Evolutionary conservation across 1,140 invertebrate genomes (phyloP).

Genomic region (Agraylea sexmaculata): DNA sequence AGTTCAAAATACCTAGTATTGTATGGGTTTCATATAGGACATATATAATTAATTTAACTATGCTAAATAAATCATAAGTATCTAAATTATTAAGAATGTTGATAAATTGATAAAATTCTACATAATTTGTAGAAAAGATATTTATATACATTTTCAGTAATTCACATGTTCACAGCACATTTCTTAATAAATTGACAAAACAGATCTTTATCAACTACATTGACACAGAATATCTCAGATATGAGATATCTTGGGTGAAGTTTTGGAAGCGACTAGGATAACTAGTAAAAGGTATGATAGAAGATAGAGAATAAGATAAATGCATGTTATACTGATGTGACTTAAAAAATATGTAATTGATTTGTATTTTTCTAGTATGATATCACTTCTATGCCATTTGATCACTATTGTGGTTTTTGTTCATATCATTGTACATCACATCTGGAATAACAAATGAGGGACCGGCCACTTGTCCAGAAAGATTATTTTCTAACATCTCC

Average conservation of each 20-base stretch:
- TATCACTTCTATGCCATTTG: neutral
- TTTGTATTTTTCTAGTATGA: neutral
- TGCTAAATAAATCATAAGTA: neutral
- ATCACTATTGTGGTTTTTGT: slow-evolving; percentile 15
- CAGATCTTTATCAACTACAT: neutral
- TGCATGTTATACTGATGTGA: no score
- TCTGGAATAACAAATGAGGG: slow-evolving; percentile 17
- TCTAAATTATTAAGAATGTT: neutral
- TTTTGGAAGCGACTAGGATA: slow-evolving; percentile 16
- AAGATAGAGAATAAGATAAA: no score
- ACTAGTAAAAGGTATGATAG: no score
- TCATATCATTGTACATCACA: slow-evolving; percentile 20
- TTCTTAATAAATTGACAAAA: neutral
- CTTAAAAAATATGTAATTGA: slow-evolving; percentile 1
- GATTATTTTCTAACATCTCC: slow-evolving; percentile 28
- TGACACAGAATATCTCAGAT: slow-evolving; percentile 7
- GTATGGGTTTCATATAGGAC: neutral
- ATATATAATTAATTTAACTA: neutral
- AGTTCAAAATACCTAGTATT: no score
- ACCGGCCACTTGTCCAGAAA: slow-evolving; percentile 25
- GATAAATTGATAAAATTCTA: neutral
- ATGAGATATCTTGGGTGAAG: neutral
- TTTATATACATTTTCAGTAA: no score
- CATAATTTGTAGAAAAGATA: neutral
- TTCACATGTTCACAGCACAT: no score